These are phyloP conservation scores for Ginglymostoma cirratum DNA, from an alignment of 2,113 vertebrate species.

Conservation along the genomic window DNA sequence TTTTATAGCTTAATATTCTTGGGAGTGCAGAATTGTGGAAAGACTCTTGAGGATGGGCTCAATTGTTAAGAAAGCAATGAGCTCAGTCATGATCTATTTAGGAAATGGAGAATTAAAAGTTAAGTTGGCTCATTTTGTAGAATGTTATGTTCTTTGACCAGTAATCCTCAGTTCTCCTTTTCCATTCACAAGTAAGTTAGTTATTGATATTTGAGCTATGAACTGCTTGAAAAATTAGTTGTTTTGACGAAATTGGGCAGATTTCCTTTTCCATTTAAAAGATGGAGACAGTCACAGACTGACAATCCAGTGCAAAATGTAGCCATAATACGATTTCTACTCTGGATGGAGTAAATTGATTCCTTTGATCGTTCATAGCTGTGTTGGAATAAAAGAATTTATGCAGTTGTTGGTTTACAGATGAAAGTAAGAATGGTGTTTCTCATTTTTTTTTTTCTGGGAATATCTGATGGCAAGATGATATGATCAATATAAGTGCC, in stretches of 20 bases:
- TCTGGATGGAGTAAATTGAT: not conserved
- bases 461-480: not conserved
- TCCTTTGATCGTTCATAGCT: not conserved
- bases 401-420: not conserved
- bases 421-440: not conserved
- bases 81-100: not conserved
- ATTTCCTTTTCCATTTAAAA: not conserved
- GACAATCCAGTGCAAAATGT: not conserved
- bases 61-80: constrained; percentile 7
- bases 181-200: not conserved
- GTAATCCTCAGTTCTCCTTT: not conserved
- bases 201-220: not conserved
- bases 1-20: not conserved
- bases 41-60: not conserved
- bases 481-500: not conserved
- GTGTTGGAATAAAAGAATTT: not conserved
- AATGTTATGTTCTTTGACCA: not conserved
- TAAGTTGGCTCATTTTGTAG: not conserved
- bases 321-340: not conserved
- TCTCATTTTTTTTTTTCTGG: not conserved
- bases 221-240: not conserved
- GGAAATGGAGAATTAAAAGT: not conserved
- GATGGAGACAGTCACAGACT: not conserved
- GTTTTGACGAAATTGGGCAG: not conserved
- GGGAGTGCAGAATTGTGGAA: not conserved